A percentile compares a stretch with the other conserved stretches of the same genome.
Evolutionary conservation across 2,888 invertebrate species (phyloP).

Genomic region (Netelia melanura): DNA sequence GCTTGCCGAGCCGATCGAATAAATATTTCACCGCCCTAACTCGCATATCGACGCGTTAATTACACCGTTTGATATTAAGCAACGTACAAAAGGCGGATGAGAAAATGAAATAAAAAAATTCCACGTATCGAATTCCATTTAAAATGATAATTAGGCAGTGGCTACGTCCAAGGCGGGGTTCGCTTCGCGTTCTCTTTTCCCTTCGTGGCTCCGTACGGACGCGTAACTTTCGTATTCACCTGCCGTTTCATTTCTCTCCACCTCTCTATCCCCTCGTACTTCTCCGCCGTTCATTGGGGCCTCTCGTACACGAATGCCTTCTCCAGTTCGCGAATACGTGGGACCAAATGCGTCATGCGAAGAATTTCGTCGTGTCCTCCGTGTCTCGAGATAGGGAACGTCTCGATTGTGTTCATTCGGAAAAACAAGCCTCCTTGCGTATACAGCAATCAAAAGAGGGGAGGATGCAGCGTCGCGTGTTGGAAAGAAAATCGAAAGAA

Average conservation of each 20-base stretch:
- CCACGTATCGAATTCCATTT: conserved; percentile 62
- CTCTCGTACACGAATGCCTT: conserved; percentile 5
- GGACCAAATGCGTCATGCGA: conserved; percentile 37
- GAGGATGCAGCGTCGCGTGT: background rate
- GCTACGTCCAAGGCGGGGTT: conserved; percentile 24
- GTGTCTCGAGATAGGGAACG: conserved; percentile 1
- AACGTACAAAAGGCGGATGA: background rate
- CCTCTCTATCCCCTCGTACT: conserved; percentile 29
- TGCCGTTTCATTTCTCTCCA: conserved; percentile 44
- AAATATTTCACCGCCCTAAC: background rate
- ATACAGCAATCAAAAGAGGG: background rate
- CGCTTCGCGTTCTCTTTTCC: conserved; percentile 1
- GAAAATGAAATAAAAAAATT: conserved; percentile 31
- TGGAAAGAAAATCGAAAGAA: no score
- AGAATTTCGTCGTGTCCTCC: background rate
- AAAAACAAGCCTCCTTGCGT: background rate
- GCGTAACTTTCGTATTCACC: conserved; percentile 60
- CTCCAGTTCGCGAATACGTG: conserved; percentile 25
- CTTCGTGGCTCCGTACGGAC: background rate
- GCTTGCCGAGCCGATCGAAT: background rate
- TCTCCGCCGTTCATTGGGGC: background rate
- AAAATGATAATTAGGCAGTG: conserved; percentile 62
- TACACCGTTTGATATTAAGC: conserved; percentile 13
- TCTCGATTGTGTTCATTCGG: background rate
- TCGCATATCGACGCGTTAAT: conserved; percentile 40